A percentile compares a stretch with the other conserved stretches of the same genome.
phyloP scores from a whole-genome alignment of 2,113 vertebrate species.

The Mustelus asterias region DNA sequence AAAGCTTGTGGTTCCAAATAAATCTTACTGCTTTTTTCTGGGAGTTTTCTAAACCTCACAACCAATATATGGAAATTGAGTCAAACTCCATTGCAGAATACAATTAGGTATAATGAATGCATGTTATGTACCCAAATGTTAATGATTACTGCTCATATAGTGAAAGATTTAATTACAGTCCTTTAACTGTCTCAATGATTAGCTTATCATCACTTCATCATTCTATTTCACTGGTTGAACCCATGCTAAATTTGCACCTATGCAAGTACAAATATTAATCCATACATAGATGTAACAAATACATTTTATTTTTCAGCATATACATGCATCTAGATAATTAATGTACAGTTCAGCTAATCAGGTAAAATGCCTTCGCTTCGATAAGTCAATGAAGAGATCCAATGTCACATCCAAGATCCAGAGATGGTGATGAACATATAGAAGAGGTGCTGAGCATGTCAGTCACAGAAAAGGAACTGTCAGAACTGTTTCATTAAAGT shows the following conservation, averaged over 20 bases:
- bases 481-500: not conserved
- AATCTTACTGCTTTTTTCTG: too few relatives aligned
- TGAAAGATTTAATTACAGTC: not conserved
- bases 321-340: not conserved
- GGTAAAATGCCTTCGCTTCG: not conserved
- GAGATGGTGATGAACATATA: not conserved
- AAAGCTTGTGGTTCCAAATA: too few relatives aligned
- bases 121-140: not conserved
- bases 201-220: not conserved
- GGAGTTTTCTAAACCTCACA: too few relatives aligned
- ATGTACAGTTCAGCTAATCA: not conserved
- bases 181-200: not conserved
- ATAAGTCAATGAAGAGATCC: not conserved
- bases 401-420: not conserved
- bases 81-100: not conserved
- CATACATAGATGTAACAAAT: not conserved
- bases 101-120: not conserved
- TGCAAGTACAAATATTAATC: not conserved
- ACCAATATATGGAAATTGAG: too few relatives aligned
- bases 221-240: not conserved
- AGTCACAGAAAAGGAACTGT: not conserved
- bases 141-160: not conserved
- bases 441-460: not conserved
- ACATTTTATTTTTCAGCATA: not conserved
- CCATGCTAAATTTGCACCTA: not conserved